Evolutionary conservation across 2,888 invertebrate species (phyloP), one percentile per base, ranked within the genome.

Genomic region (Scrobipalpa costella): DNA sequence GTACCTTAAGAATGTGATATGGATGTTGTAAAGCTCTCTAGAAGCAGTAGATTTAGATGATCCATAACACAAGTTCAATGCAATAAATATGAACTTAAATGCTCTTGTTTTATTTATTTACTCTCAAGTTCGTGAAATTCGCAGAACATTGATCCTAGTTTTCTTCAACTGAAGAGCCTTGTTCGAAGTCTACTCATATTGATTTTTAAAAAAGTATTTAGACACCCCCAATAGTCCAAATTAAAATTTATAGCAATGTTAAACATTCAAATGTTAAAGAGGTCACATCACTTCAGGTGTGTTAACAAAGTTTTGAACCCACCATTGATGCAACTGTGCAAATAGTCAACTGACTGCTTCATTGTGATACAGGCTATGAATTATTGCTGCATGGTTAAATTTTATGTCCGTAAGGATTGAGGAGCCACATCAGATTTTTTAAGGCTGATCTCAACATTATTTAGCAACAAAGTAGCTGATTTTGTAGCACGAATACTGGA

Each of bases 21-120:
- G 85, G 86, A 84, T 90, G 90, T 90, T 85, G 88, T 90, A 83
- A 83, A 83, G 88, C 88, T 90, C 90, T 89, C 88, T 90, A 85
- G 76, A 77, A 79, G 76, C 79, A 78, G 69, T 85, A 85, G 81
- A 73, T 83, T 77, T 80, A 85, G 80, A 75, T 68, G 77, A 78
- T 77, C 71, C 55, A 55, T 55, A 55, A 44, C 73, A 71, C 70
- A 81, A 82, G 76, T 77, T 83, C 66, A 77, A 77, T 79, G 77
- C 78, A 80, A 80, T 81, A 83, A 78, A 81, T 68, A 66, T 17
- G 15, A 44, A 44, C 7, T 44, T n/a, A 11, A 36, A 38, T n/a
- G 3, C 3, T 3, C 7, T 33, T 13, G 55, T 55, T 33, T 55
- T n/a, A 55, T 67, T 69, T 66, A 67, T 1, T n/a, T n/a, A n/a